phyloP scores from a whole-genome alignment of 2,113 vertebrate species.

The Melospiza georgiana region DNA sequence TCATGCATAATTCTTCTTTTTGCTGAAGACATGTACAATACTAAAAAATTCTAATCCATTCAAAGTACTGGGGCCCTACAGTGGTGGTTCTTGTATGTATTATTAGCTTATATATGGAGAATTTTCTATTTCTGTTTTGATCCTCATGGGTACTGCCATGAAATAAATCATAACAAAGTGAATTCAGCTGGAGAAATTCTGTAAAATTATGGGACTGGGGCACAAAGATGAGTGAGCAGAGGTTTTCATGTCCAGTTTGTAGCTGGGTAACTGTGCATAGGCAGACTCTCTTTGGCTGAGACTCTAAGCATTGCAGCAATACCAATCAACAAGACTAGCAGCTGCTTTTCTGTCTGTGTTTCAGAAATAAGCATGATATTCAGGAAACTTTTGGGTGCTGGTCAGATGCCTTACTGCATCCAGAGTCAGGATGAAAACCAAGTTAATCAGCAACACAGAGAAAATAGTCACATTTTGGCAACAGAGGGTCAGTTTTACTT shows the following conservation, averaged over 20 bases:
- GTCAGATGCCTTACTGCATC: neutral
- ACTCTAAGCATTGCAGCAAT: neutral
- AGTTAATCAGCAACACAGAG: neutral
- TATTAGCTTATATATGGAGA: neutral
- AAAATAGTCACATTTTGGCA: neutral
- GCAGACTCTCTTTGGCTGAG: neutral
- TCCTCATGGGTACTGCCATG: neutral
- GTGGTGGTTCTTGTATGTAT: neutral
- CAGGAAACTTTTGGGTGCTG: neutral
- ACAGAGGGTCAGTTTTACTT: neutral
- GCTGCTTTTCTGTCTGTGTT: neutral
- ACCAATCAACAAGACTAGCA: neutral
- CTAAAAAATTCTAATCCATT: neutral
- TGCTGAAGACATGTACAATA: neutral
- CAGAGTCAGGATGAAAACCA: neutral
- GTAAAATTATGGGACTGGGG: neutral
- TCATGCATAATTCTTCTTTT: neutral
- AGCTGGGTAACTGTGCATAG: neutral
- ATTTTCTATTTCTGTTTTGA: neutral
- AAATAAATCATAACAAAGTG: neutral
- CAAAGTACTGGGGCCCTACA: neutral
- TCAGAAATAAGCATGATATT: neutral
- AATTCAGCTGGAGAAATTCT: neutral
- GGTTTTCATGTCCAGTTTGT: neutral
- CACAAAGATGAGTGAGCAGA: neutral